A percentile compares a stretch with the other conserved stretches of the same genome.
phyloP scores from a whole-genome alignment of 2,113 vertebrate genomes.

The Pseudopodoces humilis region DNA sequence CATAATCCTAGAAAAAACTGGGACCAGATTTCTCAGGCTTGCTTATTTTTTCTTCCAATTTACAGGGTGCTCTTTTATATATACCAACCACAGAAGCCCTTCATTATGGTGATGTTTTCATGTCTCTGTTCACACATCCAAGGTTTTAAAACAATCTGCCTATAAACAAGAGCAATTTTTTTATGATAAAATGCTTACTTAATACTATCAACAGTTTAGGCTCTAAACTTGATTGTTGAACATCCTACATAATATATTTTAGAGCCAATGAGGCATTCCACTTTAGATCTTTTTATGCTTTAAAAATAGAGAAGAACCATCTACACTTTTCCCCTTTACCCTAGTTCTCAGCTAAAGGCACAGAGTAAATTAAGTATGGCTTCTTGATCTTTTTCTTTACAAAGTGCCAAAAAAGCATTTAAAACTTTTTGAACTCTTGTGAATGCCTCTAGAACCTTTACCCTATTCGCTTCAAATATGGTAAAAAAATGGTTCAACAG shows the following conservation, averaged over 20 bases:
- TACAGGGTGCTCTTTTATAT: neutral
- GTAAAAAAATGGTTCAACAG: neutral
- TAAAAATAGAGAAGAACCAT: neutral
- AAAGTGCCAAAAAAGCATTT: neutral
- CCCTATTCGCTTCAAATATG: neutral
- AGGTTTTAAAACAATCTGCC: neutral
- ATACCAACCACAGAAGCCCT: neutral
- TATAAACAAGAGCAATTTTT: neutral
- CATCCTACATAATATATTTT: neutral
- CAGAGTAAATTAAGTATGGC: neutral
- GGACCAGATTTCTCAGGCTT: neutral
- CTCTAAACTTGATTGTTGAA: rapidly evolving
- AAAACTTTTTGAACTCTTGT: neutral
- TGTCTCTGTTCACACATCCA: neutral
- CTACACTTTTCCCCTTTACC: neutral
- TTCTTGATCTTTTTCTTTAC: neutral
- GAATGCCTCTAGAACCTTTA: neutral
- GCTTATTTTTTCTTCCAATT: neutral
- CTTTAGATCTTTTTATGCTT: neutral
- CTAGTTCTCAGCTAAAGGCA: neutral
- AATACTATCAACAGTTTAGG: neutral
- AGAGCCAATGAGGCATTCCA: neutral
- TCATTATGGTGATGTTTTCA: neutral
- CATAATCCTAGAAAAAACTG: neutral
- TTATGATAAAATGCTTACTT: neutral